Percentiles rank a stretch among this genome's conserved stretches.
These are phyloP conservation scores for Pelecanoides urinatrix DNA, from an alignment of 2,113 vertebrate species.

Conservation along the genomic window DNA sequence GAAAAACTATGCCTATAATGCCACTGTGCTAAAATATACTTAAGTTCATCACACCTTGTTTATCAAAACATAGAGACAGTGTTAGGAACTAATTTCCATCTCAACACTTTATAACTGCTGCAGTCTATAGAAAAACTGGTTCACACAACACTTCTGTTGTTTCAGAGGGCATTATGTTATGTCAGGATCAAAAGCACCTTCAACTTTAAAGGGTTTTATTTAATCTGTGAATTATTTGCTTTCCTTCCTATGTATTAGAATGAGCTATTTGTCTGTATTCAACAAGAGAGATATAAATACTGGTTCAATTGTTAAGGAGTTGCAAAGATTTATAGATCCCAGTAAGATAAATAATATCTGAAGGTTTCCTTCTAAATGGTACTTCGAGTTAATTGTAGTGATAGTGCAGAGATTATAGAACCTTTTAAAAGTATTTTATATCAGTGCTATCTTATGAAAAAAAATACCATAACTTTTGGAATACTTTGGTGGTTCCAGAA, in stretches of 20 bases:
- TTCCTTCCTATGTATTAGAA: neutral
- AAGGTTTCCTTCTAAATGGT: neutral
- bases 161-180: neutral
- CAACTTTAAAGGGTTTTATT: conserved; percentile 4
- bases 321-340: conserved; percentile 29
- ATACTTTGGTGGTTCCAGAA: neutral
- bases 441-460: neutral
- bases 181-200: conserved; percentile 2
- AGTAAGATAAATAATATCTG: neutral
- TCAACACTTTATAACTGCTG: neutral
- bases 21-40: neutral
- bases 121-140: neutral
- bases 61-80: neutral
- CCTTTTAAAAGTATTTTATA: neutral
- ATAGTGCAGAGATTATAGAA: neutral
- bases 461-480: neutral
- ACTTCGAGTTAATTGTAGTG: neutral
- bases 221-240: conserved; percentile 31
- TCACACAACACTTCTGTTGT: neutral
- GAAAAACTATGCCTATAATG: neutral
- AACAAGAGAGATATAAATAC: conserved; percentile 6
- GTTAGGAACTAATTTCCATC: neutral
- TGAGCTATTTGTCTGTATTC: conserved; percentile 1
- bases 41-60: neutral
- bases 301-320: neutral